These are phyloP conservation scores for Macropodus opercularis DNA, from an alignment of 2,797 vertebrate species.

Conservation along the genomic window DNA sequence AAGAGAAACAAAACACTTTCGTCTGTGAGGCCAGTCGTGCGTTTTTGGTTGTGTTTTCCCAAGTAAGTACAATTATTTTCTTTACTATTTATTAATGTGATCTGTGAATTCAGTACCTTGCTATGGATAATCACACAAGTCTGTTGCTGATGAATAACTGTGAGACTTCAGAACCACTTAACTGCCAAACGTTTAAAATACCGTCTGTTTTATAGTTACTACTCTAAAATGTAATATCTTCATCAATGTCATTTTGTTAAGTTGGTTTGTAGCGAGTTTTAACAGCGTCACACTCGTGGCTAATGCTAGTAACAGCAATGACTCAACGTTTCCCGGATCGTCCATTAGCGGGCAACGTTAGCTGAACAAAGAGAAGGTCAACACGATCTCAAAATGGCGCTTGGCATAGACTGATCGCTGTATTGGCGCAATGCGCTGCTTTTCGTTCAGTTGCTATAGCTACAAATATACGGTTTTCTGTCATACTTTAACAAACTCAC, in stretches of 20 bases:
- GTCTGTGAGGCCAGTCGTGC: too few species aligned
- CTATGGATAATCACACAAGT: too few species aligned
- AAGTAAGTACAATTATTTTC: conserved; percentile 22
- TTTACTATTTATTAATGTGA: too few species aligned
- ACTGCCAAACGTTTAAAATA: too few species aligned
- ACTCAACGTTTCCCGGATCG: conserved; percentile 59
- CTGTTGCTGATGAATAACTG: too few species aligned
- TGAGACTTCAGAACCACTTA: too few species aligned
- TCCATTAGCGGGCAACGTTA: conserved; percentile 53
- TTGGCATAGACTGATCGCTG: conserved; percentile 18
- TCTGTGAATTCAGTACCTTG: too few species aligned
- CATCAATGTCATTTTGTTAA: too few species aligned
- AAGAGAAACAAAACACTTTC: too few species aligned
- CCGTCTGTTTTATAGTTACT: too few species aligned
- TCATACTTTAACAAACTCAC: fast-evolving
- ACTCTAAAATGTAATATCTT: too few species aligned
- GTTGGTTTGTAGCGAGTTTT: too few species aligned
- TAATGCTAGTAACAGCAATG: conserved; percentile 33
- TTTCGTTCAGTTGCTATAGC: neutral
- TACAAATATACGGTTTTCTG: fast-evolving
- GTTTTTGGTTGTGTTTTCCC: fast-evolving
- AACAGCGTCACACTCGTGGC: neutral
- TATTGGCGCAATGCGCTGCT: fast-evolving
- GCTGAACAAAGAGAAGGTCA: conserved; percentile 66
- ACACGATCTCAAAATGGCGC: conserved; percentile 73